phyloP scores from a whole-genome alignment of 2,888 invertebrate genomes.

The Hirtodrosophila confusa region DNA sequence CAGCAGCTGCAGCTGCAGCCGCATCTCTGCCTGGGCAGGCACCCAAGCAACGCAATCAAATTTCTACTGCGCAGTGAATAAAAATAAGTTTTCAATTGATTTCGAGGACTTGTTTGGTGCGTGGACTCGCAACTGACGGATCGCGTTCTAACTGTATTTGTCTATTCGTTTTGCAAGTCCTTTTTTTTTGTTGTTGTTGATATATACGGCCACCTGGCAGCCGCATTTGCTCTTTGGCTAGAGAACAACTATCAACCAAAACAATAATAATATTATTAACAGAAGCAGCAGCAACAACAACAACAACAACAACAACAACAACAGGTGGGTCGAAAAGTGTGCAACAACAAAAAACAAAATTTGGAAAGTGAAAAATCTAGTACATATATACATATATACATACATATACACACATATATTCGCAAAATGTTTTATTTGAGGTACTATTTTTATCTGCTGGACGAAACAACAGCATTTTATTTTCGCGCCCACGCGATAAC shows the following conservation, averaged over 20 bases:
- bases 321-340: slow-evolving; percentile 59
- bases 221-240: slow-evolving; percentile 11
- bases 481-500: slow-evolving; percentile 63
- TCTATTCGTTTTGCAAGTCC: neutral
- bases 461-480: slow-evolving; percentile 24
- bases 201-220: no score
- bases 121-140: no score
- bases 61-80: slow-evolving; percentile 18
- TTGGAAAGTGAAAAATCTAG: slow-evolving; percentile 41
- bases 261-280: slow-evolving; percentile 2
- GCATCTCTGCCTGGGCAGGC: slow-evolving; percentile 24
- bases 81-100: neutral
- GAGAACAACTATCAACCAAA: neutral
- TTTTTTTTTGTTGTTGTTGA: neutral
- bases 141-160: no score
- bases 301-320: slow-evolving; percentile 55
- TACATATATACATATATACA: neutral
- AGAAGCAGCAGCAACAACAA: slow-evolving; percentile 12
- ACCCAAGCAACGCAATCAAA: slow-evolving; percentile 2
- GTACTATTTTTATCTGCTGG: slow-evolving; percentile 41
- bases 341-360: slow-evolving; percentile 13
- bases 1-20: slow-evolving; percentile 31
- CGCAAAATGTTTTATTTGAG: neutral
- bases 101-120: no score
- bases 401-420: neutral